phyloP scores from a whole-genome alignment of 2,888 invertebrate species.

The Cosmia trapezina region DNA sequence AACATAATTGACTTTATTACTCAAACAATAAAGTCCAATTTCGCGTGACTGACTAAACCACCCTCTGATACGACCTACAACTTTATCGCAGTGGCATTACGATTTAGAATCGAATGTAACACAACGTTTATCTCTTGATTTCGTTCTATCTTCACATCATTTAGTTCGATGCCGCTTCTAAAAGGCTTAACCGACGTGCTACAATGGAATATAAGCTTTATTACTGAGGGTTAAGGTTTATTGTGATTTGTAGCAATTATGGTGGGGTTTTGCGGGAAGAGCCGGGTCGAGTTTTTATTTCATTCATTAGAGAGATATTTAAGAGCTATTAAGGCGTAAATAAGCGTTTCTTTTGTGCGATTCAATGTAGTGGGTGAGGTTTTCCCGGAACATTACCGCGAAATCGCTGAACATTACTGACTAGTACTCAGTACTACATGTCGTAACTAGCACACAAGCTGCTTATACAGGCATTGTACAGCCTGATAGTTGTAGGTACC shows the following conservation, averaged over 20 bases:
- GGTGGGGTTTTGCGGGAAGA: constrained; percentile 61
- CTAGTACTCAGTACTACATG: too few species aligned
- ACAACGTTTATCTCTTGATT: constrained; percentile 78
- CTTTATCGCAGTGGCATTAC: constrained; percentile 67
- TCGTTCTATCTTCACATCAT: constrained; percentile 83
- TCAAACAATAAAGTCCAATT: constrained; percentile 63
- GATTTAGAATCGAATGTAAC: constrained; percentile 74
- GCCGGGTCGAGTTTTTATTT: constrained; percentile 72
- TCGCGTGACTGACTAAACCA: constrained; percentile 51
- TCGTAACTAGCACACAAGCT: too few species aligned
- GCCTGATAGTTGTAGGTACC: too few species aligned
- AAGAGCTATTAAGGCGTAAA: constrained; percentile 76
- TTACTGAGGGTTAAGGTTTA: constrained; percentile 45
- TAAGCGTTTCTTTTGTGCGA: constrained; percentile 69
- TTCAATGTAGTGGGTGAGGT: constrained; percentile 40
- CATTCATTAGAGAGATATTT: constrained; percentile 81
- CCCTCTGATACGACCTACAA: constrained; percentile 56
- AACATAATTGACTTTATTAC: constrained; percentile 72
- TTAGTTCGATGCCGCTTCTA: constrained; percentile 69
- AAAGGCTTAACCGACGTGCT: constrained; percentile 66
- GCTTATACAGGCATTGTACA: too few species aligned
- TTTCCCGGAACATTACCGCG: constrained; percentile 34
- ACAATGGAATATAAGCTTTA: constrained; percentile 62
- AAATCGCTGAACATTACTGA: not conserved
- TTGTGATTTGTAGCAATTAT: constrained; percentile 51